A percentile compares a stretch with the other conserved stretches of the same genome.
Evolutionary conservation across 2,113 vertebrate species (phyloP).

Genomic region (Zosterops japonicus): DNA sequence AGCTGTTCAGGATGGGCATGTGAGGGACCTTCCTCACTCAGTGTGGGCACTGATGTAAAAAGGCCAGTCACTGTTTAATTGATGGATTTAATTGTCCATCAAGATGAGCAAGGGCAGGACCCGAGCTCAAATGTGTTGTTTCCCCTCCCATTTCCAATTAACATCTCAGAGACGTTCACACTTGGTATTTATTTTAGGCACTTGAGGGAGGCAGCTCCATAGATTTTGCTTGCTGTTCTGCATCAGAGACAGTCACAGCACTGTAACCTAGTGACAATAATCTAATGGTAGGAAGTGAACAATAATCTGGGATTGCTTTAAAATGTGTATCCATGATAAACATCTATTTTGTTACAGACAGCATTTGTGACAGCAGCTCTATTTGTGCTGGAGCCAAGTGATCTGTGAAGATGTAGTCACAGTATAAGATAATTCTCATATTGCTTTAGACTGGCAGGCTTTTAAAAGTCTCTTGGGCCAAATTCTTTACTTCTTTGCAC

Average conservation of each 20-base stretch:
- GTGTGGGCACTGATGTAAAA: not conserved
- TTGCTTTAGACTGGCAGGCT: not conserved
- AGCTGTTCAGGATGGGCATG: not conserved
- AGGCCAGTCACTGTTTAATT: not conserved
- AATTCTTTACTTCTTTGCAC: not conserved
- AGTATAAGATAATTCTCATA: not conserved
- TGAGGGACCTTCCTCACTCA: not conserved
- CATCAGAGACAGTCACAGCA: not conserved
- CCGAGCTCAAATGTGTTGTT: not conserved
- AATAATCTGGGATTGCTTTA: not conserved
- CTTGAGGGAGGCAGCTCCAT: not conserved
- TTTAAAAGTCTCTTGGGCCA: constrained; percentile 4
- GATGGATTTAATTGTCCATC: not conserved
- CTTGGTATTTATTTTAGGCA: not conserved
- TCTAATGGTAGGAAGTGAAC: not conserved
- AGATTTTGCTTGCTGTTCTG: not conserved
- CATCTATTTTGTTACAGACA: not conserved
- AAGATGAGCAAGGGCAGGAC: not conserved
- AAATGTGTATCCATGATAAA: not conserved
- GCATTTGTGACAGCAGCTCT: not conserved
- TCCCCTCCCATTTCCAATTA: not conserved
- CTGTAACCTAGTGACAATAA: not conserved
- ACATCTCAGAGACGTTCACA: not conserved
- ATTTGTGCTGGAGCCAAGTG: fast-evolving
- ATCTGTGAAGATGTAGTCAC: not conserved